Conservation (phyloP, 2,113 vertebrate species). For the Serinus canaria region DNA sequence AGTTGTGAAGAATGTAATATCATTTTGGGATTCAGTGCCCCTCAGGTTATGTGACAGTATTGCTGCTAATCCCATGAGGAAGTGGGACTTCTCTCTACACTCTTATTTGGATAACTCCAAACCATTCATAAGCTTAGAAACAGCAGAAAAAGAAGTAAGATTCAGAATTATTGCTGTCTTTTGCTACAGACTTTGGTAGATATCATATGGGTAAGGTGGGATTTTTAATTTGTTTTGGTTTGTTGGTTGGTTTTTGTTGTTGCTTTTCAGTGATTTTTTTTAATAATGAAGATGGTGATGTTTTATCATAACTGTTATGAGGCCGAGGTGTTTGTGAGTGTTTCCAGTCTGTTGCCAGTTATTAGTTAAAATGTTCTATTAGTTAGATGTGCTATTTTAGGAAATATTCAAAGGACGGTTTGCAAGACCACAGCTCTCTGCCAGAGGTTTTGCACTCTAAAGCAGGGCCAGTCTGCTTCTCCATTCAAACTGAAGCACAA, state of each 20-base stretch:
- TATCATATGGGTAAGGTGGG: neutral
- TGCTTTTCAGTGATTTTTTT: neutral
- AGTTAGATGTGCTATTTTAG: neutral
- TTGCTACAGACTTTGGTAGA: neutral
- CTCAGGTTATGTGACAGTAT: neutral
- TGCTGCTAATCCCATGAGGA: neutral
- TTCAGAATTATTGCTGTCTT: neutral
- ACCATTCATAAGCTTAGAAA: neutral
- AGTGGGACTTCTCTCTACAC: neutral
- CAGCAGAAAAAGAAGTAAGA: neutral
- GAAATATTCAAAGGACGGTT: neutral
- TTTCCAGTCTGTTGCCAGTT: neutral
- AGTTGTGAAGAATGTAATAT: neutral
- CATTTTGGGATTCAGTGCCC: neutral
- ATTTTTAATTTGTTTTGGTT: neutral
- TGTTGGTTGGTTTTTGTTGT: neutral
- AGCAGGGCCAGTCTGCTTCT: neutral
- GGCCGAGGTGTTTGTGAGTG: neutral
- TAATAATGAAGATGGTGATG: neutral
- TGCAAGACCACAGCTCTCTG: neutral
- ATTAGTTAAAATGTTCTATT: neutral
- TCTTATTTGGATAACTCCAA: neutral
- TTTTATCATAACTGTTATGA: neutral
- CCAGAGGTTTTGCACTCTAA: neutral
- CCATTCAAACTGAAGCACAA: neutral